Evolutionary conservation across 2,888 invertebrate species (phyloP).

Genomic region (Syritta pipiens): DNA sequence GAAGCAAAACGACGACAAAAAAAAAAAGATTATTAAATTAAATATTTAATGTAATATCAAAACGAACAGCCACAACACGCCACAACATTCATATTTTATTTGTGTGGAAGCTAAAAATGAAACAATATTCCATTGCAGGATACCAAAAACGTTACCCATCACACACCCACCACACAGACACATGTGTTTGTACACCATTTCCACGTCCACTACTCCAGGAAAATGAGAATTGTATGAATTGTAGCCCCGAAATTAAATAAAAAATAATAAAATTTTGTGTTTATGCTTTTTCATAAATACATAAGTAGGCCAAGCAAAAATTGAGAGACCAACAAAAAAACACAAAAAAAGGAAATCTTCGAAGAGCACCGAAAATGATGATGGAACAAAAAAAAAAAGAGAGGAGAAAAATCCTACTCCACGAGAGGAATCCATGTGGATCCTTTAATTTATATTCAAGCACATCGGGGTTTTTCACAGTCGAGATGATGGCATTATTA

Average conservation of each 20-base stretch:
- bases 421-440: not conserved
- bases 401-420: not conserved
- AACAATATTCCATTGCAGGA: not conserved
- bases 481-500: not conserved
- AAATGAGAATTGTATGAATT: constrained; percentile 6
- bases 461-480: constrained; percentile 16
- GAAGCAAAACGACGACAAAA: not conserved
- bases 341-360: not conserved
- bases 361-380: not conserved
- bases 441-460: constrained; percentile 30
- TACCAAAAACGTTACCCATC: not conserved
- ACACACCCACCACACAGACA: not conserved
- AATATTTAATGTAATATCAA: constrained; percentile 42
- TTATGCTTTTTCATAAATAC: constrained; percentile 51
- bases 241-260: constrained; percentile 30
- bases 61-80: constrained; percentile 10
- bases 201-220: no score
- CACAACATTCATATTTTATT: constrained; percentile 48
- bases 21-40: constrained; percentile 46
- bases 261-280: constrained; percentile 43
- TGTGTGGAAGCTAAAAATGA: constrained; percentile 19
- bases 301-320: constrained; percentile 52
- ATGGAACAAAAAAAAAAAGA: not conserved
- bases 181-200: not conserved
- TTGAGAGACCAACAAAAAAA: constrained; percentile 8